These are phyloP conservation scores for Aphis gossypii DNA, from an alignment of 1,140 invertebrate species.

Conservation along the genomic window DNA sequence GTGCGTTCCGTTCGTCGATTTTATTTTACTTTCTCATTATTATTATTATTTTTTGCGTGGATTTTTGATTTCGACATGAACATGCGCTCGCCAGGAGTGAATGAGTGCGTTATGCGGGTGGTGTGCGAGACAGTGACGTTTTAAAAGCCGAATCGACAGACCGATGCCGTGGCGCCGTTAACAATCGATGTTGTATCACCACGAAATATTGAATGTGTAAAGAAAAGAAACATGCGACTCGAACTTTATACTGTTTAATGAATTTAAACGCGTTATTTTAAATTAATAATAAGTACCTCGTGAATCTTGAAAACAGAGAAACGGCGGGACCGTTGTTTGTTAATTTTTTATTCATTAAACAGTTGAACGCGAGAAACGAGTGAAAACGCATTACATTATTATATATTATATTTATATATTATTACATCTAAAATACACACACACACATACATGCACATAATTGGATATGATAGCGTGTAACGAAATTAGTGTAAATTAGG, in stretches of 20 bases:
- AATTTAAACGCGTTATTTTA: background rate
- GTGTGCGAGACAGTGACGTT: background rate
- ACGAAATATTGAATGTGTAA: background rate
- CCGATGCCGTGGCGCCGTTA: background rate
- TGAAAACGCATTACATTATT: background rate
- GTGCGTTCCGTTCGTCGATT: background rate
- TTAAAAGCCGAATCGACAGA: background rate
- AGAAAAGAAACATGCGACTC: background rate
- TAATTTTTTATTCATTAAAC: background rate
- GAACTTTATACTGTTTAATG: background rate
- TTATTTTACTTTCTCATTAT: slow-evolving; percentile 18
- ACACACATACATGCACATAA: background rate
- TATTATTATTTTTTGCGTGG: background rate
- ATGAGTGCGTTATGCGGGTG: background rate
- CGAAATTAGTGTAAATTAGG: slow-evolving; percentile 26
- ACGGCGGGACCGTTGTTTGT: background rate
- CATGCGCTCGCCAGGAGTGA: background rate
- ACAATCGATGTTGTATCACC: background rate
- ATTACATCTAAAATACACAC: background rate
- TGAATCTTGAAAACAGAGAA: background rate
- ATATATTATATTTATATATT: background rate
- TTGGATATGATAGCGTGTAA: background rate
- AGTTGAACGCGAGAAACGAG: background rate
- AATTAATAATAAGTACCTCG: background rate
- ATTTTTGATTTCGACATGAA: background rate